Percentiles rank a stretch among this genome's conserved stretches.
Evolutionary conservation across 2,113 vertebrate genomes (phyloP).

Genomic region (Sphaerodactylus townsendi): DNA sequence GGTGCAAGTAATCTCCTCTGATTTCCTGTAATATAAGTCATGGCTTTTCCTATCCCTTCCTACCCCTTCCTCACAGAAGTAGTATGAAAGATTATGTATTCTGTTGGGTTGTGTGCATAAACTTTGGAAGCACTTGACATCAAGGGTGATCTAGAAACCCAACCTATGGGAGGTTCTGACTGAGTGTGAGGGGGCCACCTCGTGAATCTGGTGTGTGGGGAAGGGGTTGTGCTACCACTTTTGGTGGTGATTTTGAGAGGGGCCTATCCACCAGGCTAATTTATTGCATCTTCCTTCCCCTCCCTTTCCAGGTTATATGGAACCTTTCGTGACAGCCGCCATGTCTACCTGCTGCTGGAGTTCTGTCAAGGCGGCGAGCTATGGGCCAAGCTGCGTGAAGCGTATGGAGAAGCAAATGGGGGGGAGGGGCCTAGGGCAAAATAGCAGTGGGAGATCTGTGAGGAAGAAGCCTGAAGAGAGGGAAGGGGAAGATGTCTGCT

Average conservation of each 20-base stretch:
- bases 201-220: too few species aligned
- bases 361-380: conserved; percentile 83
- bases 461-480: background rate
- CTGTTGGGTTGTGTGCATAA: too few species aligned
- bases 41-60: too few species aligned
- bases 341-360: conserved; percentile 84
- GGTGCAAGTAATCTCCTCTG: too few species aligned
- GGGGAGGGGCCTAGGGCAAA: background rate
- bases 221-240: background rate
- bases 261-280: background rate
- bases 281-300: too few species aligned
- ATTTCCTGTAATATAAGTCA: too few species aligned
- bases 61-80: too few species aligned
- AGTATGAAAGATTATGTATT: too few species aligned
- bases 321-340: conserved; percentile 75
- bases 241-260: background rate
- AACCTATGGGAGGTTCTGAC: too few species aligned
- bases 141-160: too few species aligned
- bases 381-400: conserved; percentile 84
- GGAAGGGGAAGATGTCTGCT: background rate
- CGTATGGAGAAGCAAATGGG: conserved; percentile 51
- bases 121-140: background rate
- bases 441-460: too few species aligned
- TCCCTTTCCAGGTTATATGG: conserved; percentile 68
- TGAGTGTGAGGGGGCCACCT: background rate